phyloP scores from a whole-genome alignment of 2,113 vertebrate genomes.

The Sander vitreus region DNA sequence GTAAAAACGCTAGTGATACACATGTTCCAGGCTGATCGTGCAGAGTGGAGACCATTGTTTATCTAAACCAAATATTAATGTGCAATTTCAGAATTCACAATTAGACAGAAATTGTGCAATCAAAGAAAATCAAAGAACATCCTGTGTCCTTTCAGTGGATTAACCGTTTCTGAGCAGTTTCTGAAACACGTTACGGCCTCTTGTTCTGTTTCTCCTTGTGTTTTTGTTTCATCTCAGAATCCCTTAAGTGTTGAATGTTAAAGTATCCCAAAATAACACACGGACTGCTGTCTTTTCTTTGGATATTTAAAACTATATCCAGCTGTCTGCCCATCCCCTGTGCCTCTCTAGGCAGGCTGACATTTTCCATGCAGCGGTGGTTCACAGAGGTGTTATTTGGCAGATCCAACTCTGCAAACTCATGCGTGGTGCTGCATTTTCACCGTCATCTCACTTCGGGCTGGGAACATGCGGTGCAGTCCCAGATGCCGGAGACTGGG shows the following conservation, averaged over 20 bases:
- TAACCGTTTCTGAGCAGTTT: conserved; percentile 9
- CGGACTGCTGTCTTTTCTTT: conserved; percentile 4
- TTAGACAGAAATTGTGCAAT: conserved; percentile 50
- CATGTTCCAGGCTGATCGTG: conserved; percentile 55
- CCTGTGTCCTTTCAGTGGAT: conserved; percentile 32
- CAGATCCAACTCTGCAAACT: background rate
- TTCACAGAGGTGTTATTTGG: conserved; percentile 4
- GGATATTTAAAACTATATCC: conserved; percentile 15
- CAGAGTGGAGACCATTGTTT: conserved; percentile 38
- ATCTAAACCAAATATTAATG: conserved; percentile 38
- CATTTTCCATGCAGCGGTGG: background rate
- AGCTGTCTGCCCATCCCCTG: background rate
- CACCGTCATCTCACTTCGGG: conserved; percentile 75
- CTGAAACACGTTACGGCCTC: background rate
- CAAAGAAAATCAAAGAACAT: conserved; percentile 38
- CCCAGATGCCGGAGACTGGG: conserved; percentile 81
- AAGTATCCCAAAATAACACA: conserved; percentile 20
- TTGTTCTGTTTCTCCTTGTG: background rate
- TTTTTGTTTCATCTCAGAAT: background rate
- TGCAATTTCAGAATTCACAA: conserved; percentile 57
- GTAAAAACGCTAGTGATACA: conserved; percentile 22
- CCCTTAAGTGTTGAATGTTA: conserved; percentile 8
- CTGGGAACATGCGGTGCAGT: conserved; percentile 49
- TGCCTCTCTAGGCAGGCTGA: background rate
- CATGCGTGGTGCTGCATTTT: background rate